Evolutionary conservation across 2,797 vertebrate genomes (phyloP), one percentile per base, ranked within the genome.

Genomic region (Fistularia commersonii): DNA sequence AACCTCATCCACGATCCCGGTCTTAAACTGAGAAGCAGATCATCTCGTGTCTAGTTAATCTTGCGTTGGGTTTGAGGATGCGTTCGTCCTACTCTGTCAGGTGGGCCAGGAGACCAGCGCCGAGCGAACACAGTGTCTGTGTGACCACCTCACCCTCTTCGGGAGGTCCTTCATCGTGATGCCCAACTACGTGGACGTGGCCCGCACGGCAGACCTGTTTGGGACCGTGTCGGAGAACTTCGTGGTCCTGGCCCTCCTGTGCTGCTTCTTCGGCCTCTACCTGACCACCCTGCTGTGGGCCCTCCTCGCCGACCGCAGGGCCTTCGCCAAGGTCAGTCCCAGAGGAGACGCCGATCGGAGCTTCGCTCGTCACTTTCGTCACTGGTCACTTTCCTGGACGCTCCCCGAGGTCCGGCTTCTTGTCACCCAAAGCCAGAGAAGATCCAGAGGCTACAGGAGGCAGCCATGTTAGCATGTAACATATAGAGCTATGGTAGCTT

Each of bases 101-200:
- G 90, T 92, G 54, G 90, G 91, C 6, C 37, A 61, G 0, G 42
- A 74, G 51, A 86, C 75, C 45, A 67, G 54, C 5, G 57, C 76
- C 0, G 3, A 47, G 0, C 54, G 5, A 15, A 91, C 87, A 0
- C 92, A 93, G 10, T 95, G 94, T 71, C 77, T 93, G 57, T 95
- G 93, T 67, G 89, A 89, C 83, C 92, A 92, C 76, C 86, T 94
- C 46, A 92, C 91, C 6, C 87, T 90, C 56, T 93, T 93, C 5
- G 89, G 90, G 57, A 91, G 90, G 15, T 77, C 90, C 49, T 90
- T 93, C 76, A 88, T 94, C 23, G 82, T 92, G 40, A 88, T 91
- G 87, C 93, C 93, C 5, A 90, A 92, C 71, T 57, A 72, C 0
- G 86, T 95, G 38, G 87, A 92, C 42, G 3, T 92, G 54, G 70